Percentiles rank a stretch among this genome's conserved stretches.
Conservation (phyloP, 2,113 vertebrate species). For the Callorhinus ursinus region DNA sequence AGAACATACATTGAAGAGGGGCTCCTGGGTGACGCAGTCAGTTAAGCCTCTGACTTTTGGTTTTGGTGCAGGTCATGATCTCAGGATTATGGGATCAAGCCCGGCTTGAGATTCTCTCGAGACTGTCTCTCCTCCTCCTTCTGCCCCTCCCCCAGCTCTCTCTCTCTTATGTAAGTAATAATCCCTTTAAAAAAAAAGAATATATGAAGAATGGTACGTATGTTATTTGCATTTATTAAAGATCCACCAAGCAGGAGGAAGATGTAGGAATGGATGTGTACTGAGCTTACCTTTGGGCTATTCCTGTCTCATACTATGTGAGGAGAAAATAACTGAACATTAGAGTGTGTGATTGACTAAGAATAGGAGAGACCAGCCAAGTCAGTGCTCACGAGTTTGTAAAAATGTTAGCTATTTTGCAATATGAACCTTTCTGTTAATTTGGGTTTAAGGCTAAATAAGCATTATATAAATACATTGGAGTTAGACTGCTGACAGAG, state of each 20-base stretch:
- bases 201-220: neutral
- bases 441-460: slow-evolving; percentile 50
- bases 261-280: neutral
- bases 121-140: neutral
- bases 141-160: neutral
- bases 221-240: neutral
- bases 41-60: neutral
- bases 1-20: neutral
- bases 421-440: slow-evolving; percentile 54
- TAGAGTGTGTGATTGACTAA: neutral
- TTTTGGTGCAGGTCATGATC: neutral
- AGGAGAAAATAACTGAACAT: neutral
- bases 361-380: neutral
- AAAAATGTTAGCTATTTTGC: slow-evolving; percentile 60
- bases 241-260: neutral
- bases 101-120: neutral
- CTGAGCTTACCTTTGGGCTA: neutral
- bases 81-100: neutral
- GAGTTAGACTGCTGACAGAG: slow-evolving; percentile 14
- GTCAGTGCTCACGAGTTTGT: neutral
- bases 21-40: neutral
- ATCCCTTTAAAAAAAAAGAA: neutral
- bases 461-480: slow-evolving; percentile 10
- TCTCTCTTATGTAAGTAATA: neutral
- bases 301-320: neutral